Conservation (phyloP, 2,113 vertebrate genomes). For the Oryzias melastigma region DNA sequence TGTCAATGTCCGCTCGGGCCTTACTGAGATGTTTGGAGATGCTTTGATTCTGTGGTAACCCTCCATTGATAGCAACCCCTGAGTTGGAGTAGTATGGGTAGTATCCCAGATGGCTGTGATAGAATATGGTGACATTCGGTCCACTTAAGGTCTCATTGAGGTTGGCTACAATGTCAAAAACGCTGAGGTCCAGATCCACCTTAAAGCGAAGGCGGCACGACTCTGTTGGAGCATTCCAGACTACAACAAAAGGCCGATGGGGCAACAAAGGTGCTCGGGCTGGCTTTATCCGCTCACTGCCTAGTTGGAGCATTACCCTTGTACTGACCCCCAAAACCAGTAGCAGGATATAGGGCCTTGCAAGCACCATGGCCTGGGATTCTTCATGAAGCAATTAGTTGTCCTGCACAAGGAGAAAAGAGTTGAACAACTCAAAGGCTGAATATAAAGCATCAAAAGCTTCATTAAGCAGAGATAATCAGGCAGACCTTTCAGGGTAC, state of each 20-base stretch:
- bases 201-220: slow-evolving; percentile 84
- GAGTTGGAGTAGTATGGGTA: slow-evolving; percentile 85
- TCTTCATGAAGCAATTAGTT: slow-evolving; percentile 60
- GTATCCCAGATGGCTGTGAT: slow-evolving; percentile 85
- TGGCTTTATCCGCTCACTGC: slow-evolving; percentile 62
- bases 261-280: slow-evolving; percentile 74
- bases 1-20: slow-evolving; percentile 80
- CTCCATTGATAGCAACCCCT: slow-evolving; percentile 80
- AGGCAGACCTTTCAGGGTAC: slow-evolving; percentile 24
- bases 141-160: slow-evolving; percentile 86
- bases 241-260: slow-evolving; percentile 82
- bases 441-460: slow-evolving; percentile 48
- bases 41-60: slow-evolving; percentile 87
- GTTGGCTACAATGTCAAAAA: slow-evolving; percentile 88
- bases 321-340: slow-evolving; percentile 41
- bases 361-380: slow-evolving; percentile 59
- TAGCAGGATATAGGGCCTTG: slow-evolving; percentile 35
- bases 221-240: slow-evolving; percentile 90
- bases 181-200: slow-evolving; percentile 84
- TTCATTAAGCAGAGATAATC: slow-evolving; percentile 63
- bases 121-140: slow-evolving; percentile 87
- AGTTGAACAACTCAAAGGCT: slow-evolving; percentile 28
- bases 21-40: slow-evolving; percentile 85
- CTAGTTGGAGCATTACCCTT: slow-evolving; percentile 20
- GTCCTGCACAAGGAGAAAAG: slow-evolving; percentile 25